Conservation (phyloP, 2,888 invertebrate genomes). For the Xestia c-nigrum region DNA sequence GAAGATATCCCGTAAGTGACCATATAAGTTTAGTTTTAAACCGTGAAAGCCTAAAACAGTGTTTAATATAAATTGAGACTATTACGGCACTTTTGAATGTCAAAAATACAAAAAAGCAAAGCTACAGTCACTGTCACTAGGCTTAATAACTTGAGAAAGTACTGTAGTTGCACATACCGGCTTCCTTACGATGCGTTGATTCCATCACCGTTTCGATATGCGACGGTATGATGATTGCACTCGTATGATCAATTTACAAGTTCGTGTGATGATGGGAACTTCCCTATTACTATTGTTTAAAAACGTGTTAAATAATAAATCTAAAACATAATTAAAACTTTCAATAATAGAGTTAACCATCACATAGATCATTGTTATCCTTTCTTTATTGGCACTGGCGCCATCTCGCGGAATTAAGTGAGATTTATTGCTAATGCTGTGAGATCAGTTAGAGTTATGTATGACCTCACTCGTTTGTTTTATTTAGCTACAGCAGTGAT, state of each 20-base stretch:
- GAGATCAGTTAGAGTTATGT: background rate
- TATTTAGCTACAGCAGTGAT: background rate
- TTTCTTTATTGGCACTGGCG: constrained; percentile 2
- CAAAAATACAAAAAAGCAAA: too few relatives aligned
- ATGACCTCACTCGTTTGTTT: background rate
- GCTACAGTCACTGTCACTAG: too few relatives aligned
- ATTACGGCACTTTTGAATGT: too few relatives aligned
- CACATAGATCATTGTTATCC: background rate
- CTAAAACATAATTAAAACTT: background rate
- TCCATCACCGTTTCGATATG: background rate
- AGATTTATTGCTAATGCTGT: constrained; percentile 3
- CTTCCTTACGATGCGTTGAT: background rate
- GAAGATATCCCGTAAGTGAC: too few relatives aligned
- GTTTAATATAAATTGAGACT: too few relatives aligned
- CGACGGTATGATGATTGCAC: background rate
- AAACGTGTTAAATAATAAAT: background rate
- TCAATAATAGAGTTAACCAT: background rate
- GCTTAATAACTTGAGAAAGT: too few relatives aligned
- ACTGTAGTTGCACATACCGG: background rate
- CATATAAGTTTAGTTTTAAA: too few relatives aligned
- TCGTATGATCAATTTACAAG: background rate
- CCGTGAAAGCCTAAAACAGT: too few relatives aligned
- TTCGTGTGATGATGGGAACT: background rate
- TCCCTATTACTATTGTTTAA: background rate
- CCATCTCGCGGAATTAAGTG: constrained; percentile 23